Evolutionary conservation across 2,888 invertebrate genomes (phyloP).

Genomic region (Alviniconcha strummeri): DNA sequence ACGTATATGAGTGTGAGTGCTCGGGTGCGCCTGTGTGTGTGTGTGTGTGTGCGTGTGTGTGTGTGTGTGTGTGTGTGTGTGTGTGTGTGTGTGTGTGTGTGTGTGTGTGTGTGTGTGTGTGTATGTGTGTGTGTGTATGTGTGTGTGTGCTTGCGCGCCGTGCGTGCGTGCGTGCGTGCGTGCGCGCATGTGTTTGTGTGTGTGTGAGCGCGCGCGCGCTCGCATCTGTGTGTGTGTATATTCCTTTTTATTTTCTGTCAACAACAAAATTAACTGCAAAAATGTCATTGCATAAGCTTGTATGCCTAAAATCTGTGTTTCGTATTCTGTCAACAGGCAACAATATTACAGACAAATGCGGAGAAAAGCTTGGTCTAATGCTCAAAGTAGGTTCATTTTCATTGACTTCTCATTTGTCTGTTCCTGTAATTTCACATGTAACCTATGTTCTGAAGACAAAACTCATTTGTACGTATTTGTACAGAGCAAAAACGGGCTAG

Average conservation of each 20-base stretch:
- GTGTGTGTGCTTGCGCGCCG: background rate
- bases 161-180: background rate
- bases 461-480: no score
- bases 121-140: background rate
- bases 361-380: conserved; percentile 42
- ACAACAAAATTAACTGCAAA: no score
- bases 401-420: no score
- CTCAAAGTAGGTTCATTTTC: conserved; percentile 44
- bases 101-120: background rate
- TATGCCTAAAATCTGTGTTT: no score
- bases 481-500: no score
- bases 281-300: no score
- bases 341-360: conserved; percentile 45
- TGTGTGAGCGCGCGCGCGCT: background rate
- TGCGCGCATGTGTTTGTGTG: background rate
- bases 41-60: conserved; percentile 1
- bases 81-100: conserved; percentile 1
- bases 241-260: background rate
- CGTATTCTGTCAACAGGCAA: conserved; percentile 44
- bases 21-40: background rate
- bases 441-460: no score
- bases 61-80: background rate
- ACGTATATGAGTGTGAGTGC: background rate
- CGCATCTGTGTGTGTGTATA: background rate
- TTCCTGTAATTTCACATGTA: no score